Percentiles rank a stretch among this genome's conserved stretches.
These are phyloP conservation scores for Pygmarrhopalites habei DNA, from an alignment of 1,140 invertebrate genomes.

Conservation along the genomic window DNA sequence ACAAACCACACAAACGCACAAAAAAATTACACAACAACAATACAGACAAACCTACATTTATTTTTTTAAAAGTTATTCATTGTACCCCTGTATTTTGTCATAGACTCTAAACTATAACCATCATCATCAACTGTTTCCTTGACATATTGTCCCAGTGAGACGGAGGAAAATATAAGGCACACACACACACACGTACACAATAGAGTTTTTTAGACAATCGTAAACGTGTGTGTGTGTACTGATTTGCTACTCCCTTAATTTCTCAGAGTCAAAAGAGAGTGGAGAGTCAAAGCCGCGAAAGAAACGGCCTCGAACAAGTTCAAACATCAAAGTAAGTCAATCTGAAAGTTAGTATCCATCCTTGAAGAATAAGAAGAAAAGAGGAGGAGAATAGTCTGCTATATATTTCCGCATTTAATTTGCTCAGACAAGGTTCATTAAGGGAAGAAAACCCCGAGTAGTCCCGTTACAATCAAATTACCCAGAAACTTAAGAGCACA, in stretches of 20 bases:
- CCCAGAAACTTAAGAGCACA: constrained; percentile 1
- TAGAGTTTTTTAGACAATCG: not conserved
- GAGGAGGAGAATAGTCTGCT: not conserved
- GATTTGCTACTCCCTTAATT: too few relatives aligned
- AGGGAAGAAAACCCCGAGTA: constrained; percentile 16
- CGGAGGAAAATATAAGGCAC: not conserved
- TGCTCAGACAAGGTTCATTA: constrained; percentile 26
- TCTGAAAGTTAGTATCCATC: not conserved
- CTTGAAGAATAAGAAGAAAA: not conserved
- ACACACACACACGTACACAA: not conserved
- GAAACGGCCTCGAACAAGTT: constrained; percentile 2
- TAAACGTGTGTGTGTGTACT: too few relatives aligned
- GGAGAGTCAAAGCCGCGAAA: too few relatives aligned
- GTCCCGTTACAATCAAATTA: constrained; percentile 29
- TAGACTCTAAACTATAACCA: too few relatives aligned
- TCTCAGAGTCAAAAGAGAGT: too few relatives aligned
- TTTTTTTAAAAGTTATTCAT: too few relatives aligned
- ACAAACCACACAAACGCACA: too few relatives aligned
- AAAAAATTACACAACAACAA: too few relatives aligned
- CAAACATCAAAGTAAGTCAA: not conserved
- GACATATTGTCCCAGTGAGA: constrained; percentile 1
- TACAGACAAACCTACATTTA: too few relatives aligned
- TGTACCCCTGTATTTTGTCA: too few relatives aligned
- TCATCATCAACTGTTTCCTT: not conserved
- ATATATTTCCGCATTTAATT: constrained; percentile 28